A percentile compares a stretch with the other conserved stretches of the same genome.
These are phyloP conservation scores for Netelia melanura DNA, from an alignment of 2,888 invertebrate genomes.

Conservation along the genomic window DNA sequence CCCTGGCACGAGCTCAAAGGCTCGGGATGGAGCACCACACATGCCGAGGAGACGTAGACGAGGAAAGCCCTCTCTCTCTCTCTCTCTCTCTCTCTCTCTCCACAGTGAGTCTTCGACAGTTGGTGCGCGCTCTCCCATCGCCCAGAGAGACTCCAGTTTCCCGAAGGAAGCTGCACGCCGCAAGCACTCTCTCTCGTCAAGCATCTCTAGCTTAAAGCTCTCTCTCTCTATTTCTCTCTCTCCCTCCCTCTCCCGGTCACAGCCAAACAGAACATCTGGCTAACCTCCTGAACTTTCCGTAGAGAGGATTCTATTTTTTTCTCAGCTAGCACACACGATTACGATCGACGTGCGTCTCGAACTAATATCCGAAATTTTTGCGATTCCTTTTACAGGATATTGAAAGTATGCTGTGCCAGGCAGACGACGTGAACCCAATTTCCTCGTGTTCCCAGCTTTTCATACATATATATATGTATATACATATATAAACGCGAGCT, in stretches of 20 bases:
- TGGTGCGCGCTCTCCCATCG: conserved; percentile 1
- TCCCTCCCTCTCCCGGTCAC: conserved; percentile 19
- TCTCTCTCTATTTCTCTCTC: conserved; percentile 4
- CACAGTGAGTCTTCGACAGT: conserved; percentile 27
- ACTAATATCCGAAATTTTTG: conserved; percentile 82
- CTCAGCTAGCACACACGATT: conserved; percentile 77
- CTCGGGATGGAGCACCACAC: conserved; percentile 51
- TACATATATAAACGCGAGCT: conserved; percentile 9
- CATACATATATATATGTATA: not conserved
- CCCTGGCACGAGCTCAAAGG: conserved; percentile 75
- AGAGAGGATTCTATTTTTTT: conserved; percentile 25
- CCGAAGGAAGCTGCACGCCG: conserved; percentile 26
- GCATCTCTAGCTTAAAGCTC: conserved; percentile 38
- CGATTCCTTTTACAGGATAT: conserved; percentile 80
- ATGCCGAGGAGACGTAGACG: conserved; percentile 3
- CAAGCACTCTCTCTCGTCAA: conserved; percentile 35
- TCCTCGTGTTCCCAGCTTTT: conserved; percentile 60
- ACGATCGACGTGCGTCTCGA: conserved; percentile 76
- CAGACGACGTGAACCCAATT: conserved; percentile 68
- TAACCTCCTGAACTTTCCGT: conserved; percentile 35
- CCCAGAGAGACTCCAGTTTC: conserved; percentile 44
- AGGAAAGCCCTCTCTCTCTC: conserved; percentile 35
- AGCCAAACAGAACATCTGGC: conserved; percentile 21
- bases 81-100: conserved; percentile 34
- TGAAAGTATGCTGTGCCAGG: conserved; percentile 70